These are phyloP conservation scores for Falco biarmicus DNA, from an alignment of 2,797 vertebrate genomes.

Conservation along the genomic window DNA sequence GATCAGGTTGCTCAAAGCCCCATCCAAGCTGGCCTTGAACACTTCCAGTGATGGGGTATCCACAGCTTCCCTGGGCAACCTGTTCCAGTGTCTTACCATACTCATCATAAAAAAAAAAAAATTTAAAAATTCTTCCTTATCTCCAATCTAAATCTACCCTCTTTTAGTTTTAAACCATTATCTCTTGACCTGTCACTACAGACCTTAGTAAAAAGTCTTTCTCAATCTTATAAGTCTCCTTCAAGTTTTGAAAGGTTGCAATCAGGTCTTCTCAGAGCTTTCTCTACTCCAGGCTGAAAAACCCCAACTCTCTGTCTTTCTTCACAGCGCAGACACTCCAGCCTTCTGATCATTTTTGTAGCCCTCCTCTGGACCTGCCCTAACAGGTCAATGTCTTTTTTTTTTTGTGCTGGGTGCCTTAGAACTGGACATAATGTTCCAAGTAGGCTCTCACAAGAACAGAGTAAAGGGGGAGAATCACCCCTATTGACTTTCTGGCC, in stretches of 20 bases:
- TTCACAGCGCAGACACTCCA: background rate
- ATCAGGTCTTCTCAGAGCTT: too few relatives aligned
- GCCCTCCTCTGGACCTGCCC: background rate
- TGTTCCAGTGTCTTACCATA: too few relatives aligned
- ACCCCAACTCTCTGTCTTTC: background rate
- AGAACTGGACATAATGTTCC: background rate
- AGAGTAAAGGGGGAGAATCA: background rate
- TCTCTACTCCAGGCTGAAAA: background rate
- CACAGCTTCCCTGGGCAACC: too few relatives aligned
- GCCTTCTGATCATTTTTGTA: too few relatives aligned
- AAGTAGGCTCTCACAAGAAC: background rate
- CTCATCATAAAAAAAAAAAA: too few relatives aligned
- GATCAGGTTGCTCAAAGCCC: background rate
- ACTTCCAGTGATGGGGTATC: too few relatives aligned
- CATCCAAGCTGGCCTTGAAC: background rate
- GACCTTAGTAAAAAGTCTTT: background rate
- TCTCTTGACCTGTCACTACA: background rate
- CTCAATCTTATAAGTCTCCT: background rate
- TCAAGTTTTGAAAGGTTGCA: background rate
- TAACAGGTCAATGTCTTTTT: background rate
- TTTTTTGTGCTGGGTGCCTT: background rate
- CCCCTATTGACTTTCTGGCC: background rate
- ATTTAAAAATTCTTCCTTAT: too few relatives aligned
- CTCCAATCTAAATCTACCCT: background rate
- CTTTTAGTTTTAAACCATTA: background rate